These are phyloP conservation scores for Argyrosomus japonicus DNA, from an alignment of 2,113 vertebrate genomes.

Conservation along the genomic window DNA sequence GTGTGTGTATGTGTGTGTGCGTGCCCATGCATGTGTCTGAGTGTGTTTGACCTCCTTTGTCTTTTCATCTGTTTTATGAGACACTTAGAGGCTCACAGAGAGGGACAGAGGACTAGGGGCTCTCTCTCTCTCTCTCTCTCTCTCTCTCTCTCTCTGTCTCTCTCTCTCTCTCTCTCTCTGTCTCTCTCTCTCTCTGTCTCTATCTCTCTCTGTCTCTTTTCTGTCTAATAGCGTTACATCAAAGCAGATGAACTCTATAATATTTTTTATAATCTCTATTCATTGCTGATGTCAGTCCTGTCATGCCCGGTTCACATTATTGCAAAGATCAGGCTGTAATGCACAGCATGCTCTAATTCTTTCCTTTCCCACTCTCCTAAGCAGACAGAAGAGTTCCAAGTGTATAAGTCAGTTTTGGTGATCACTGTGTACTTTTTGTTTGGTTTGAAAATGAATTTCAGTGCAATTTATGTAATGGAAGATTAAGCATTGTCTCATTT, in stretches of 20 bases:
- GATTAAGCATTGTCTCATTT: constrained; percentile 40
- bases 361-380: neutral
- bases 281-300: constrained; percentile 25
- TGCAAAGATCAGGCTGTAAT: constrained; percentile 21
- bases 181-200: neutral
- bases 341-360: constrained; percentile 32
- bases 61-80: constrained; percentile 62
- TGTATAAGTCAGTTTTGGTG: constrained; percentile 1
- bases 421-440: constrained; percentile 16
- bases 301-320: constrained; percentile 21
- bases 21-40: constrained; percentile 8
- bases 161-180: too few species aligned
- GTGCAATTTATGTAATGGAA: constrained; percentile 31
- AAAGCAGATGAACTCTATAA: constrained; percentile 56
- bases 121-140: constrained; percentile 8
- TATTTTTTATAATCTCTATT: constrained; percentile 49
- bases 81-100: constrained; percentile 32
- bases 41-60: constrained; percentile 60
- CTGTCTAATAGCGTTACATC: constrained; percentile 37
- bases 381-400: neutral
- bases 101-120: constrained; percentile 1
- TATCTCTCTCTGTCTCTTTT: neutral
- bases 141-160: neutral
- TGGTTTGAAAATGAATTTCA: constrained; percentile 23
- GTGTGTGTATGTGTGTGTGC: neutral